Evolutionary conservation across 1,140 invertebrate genomes (phyloP), one percentile per base, ranked within the genome.

Genomic region (Triops cancriformis): DNA sequence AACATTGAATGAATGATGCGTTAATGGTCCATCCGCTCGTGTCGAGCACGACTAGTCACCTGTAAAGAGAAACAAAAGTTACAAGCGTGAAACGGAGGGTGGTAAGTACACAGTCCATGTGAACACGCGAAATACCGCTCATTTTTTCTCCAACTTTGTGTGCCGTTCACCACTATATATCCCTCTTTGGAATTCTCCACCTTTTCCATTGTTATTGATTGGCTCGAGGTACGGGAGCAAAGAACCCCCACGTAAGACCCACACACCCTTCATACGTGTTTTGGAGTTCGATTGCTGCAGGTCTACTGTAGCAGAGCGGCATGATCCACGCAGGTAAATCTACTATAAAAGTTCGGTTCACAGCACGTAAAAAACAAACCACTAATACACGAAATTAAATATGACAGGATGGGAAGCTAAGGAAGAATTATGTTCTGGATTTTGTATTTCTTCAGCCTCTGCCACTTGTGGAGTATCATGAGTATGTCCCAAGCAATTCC

Each of bases 391-490:
- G 9, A 64, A 64, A 6, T 64, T 18, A 23, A 12, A 64, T 64
- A 1, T 51, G n/a, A 5, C 18, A 64, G 51, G 51, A 64, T 64
- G 51, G 51, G 14, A 64, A 64, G 51, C 14, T 64, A 18, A 64
- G 51, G 51, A 64, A 64, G 51, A 64, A 64, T 23, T 64, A 64
- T 64, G 51, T 23, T 64, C 51, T 64, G 51, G 10, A 64, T 23
- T 18, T 23, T 64, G 51, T 64, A 64, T 64, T 64, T 64, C 51
- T 64, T 64, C 51, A 64, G 51, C 51, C 18, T 64, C 51, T n/a
- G 51, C 51, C 51, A 64, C 51, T 64, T 64, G 51, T 64, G 51
- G 51, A 64, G 51, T 64, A 64, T 23, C 51, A n/a, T 23, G 51
- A 23, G 14, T 64, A 64, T 18, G 14, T 18, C 51, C 9, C 51